Evolutionary conservation across 2,888 invertebrate genomes (phyloP), one percentile per base, ranked within the genome.

Genomic region (Leucania comma): DNA sequence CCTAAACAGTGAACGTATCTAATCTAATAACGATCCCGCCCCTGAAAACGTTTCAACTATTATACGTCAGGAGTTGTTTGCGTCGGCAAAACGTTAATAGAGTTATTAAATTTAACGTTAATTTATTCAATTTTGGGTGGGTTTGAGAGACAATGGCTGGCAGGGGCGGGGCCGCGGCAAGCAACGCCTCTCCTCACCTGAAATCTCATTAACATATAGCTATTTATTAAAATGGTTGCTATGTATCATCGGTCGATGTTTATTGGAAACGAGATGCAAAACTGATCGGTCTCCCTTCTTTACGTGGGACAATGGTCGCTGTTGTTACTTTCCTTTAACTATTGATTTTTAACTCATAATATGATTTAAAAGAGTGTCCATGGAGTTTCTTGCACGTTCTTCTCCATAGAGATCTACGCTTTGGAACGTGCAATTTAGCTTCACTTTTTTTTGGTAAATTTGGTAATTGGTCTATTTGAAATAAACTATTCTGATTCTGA

Each of bases 41-140:
- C 93, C 90, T 86, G 90, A 90, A 91, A 93, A 91, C 90, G 89
- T 90, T 88, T 86, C 88, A 86, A 87, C 91, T 90, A 93, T 90
- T 90, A 91, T 89, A 91, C 91, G 93, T 92, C 95, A 92, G 80
- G 87, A 91, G 90, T 93, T 94, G 93, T 95, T 95, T 95, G 90
- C 90, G 90, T 93, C 95, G 89, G 88, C 89, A 89, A 86, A 90
- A 91, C 90, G 90, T 90, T 95, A 95, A 95, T 94, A 91, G 90
- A 93, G 93, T 95, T 95, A 95, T 95, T 95, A 93, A 94, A 95
- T 95, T 95, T 92, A 87, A 82, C 92, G 91, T 92, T 96, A 96
- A 95, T 96, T 95, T 95, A 96, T 96, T 95, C 95, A 94, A 95
- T 96, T 96, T 95, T 80, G 87, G 80, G 78, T 75, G 88, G 83